Evolutionary conservation across 2,888 invertebrate genomes (phyloP), one percentile per base, ranked within the genome.

Genomic region (Autographa gamma): DNA sequence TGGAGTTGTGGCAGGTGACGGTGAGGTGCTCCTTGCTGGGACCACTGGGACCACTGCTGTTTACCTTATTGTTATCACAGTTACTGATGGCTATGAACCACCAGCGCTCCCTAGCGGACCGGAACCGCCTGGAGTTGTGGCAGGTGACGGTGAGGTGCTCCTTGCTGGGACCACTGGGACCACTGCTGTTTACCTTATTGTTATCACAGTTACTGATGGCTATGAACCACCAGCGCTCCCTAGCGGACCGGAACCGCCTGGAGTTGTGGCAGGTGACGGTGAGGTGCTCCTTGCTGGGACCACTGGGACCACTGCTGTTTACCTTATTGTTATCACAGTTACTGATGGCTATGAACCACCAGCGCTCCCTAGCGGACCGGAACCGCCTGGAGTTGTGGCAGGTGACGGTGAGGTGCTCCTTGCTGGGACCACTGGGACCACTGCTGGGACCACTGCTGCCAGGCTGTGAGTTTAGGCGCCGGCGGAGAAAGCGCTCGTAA

Each of bases 141-240:
- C 97, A 97, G 6, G 96, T 93, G 0, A 97, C 96, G 3, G 96
- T 76, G 7, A 96, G 88, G 6, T 86, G 89, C 71, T 93, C 93
- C 4, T 81, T 80, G 11, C 78, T 82, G 75, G 82, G 82, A 69
- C 80, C 64, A 18, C 74, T 79, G 76, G n/a, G n/a, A n/a, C n/a
- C n/a, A n/a, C n/a, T n/a, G n/a, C n/a, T n/a, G n/a, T n/a, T n/a
- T 86, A 97, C 97, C 95, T 96, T 97, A 34, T 94, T 94, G 58
- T 96, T 96, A 62, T 97, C 97, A 88, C 98, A 98, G 86, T 98
- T 98, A 77, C 98, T 97, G 48, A 98, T 93, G 0, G 98, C 98
- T 43, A 99, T 96, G 86, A 98, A 99, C 99, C 99, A 99, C 99
- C 99, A 99, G 38, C 99, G 93, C 86, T 98, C 98, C 64, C 99